Base-by-base conservation (phyloP, 2,797 vertebrate genomes). In the Pterois miles region DNA sequence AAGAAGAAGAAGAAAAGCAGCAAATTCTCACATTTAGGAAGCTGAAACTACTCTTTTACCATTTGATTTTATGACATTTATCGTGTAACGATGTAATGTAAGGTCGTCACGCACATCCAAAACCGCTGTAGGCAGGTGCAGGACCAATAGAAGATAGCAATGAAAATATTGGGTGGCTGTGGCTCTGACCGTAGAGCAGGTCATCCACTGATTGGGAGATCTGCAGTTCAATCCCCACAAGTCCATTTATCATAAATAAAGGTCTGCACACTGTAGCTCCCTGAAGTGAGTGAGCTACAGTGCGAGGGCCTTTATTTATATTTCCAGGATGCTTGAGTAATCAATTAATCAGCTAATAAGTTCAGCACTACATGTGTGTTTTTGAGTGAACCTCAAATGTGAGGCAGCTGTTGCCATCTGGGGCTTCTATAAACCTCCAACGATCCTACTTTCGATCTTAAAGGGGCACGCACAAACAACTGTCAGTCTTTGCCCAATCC, bases 361-460 rank as follows among this genome's bases (percentile, higher is more conserved):
- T 57, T 76, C 60, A 81, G 14, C 59, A 20, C 18, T 59, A 8
- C 20, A 50, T 65, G 59, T 74, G 59, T 48, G 75, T 50, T 29
- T 72, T 62, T 74, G 69, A 67, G 38, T 31, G 20, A 66, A 81
- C 68, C 71, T 85, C 60, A 83, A 54, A 69, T 71, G 67, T 82
- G 62, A 67, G 54, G 77, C 80, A 77, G 76, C 75, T 80, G 54
- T 48, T 23, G 65, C 67, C 78, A 65, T 88, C 72, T 88, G 85
- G 76, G 88, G 67, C 16, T 65, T 76, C 72, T 31, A 74, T 86
- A 85, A 87, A 85, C 65, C 23, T 65, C 58, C 65, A 53, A n/a
- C 8, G 43, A 78, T 81, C 71, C 65, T 78, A 50, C 67, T 76
- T 12, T 10, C 27, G 27, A 68, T 86, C 81, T 90, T 65, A 87